Evolutionary conservation across 2,113 vertebrate genomes (phyloP).

Genomic region (Monopterus albus): DNA sequence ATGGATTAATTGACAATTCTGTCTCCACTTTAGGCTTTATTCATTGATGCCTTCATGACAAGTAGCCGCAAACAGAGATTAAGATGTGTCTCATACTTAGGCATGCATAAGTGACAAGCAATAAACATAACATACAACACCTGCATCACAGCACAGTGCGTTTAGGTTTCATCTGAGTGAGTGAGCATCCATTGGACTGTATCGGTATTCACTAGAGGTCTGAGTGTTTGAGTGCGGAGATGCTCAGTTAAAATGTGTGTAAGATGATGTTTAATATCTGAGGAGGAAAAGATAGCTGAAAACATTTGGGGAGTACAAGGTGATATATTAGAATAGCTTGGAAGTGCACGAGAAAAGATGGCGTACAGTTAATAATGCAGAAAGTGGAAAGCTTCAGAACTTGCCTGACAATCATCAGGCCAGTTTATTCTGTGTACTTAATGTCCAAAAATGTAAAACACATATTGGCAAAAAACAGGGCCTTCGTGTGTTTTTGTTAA

Average conservation of each 20-base stretch:
- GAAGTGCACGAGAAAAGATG: too few species aligned
- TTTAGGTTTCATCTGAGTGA: constrained; percentile 10
- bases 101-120: neutral
- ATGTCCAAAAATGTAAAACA: too few species aligned
- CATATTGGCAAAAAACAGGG: too few species aligned
- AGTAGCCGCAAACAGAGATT: neutral
- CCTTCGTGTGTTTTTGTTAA: too few species aligned
- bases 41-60: neutral
- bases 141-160: constrained; percentile 3
- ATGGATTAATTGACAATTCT: neutral
- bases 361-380: too few species aligned
- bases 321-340: too few species aligned
- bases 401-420: too few species aligned
- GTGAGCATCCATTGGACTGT: neutral
- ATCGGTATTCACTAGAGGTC: neutral
- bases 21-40: neutral
- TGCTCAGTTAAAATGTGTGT: neutral
- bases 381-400: too few species aligned
- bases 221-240: neutral
- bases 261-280: neutral
- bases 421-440: too few species aligned
- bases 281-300: neutral
- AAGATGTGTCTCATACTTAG: neutral
- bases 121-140: neutral
- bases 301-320: neutral